A percentile compares a stretch with the other conserved stretches of the same genome.
Evolutionary conservation across 2,113 vertebrate genomes (phyloP).

Genomic region (Cololabis saira): DNA sequence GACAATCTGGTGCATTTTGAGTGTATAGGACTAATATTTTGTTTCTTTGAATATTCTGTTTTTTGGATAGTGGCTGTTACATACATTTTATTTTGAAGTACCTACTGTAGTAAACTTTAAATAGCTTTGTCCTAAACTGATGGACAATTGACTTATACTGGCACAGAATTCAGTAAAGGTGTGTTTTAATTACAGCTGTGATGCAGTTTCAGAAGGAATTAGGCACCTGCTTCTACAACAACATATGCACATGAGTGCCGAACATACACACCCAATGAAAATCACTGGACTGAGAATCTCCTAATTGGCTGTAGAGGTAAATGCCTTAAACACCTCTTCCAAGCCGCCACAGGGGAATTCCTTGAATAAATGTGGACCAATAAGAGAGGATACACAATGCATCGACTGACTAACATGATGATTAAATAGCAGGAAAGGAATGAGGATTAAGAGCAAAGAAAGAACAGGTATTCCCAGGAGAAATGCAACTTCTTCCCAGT

Average conservation of each 20-base stretch:
- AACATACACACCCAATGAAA: slow-evolving; percentile 1
- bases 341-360: slow-evolving; percentile 8
- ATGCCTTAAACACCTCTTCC: slow-evolving; percentile 17
- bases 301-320: slow-evolving; percentile 15
- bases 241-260: slow-evolving; percentile 3
- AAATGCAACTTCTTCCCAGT: slow-evolving; percentile 19
- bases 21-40: background rate
- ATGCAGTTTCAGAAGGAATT: slow-evolving; percentile 26
- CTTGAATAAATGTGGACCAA: slow-evolving; percentile 1
- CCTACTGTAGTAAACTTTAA: background rate
- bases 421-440: slow-evolving; percentile 21
- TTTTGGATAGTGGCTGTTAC: slow-evolving; percentile 15
- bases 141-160: slow-evolving; percentile 4
- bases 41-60: background rate
- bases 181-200: slow-evolving; percentile 42
- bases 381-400: background rate
- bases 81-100: slow-evolving; percentile 9
- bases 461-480: slow-evolving; percentile 21
- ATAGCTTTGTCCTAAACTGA: background rate
- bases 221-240: background rate
- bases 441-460: slow-evolving; percentile 39
- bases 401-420: slow-evolving; percentile 19
- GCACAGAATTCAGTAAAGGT: slow-evolving; percentile 11
- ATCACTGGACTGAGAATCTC: background rate
- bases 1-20: background rate